phyloP scores from a whole-genome alignment of 2,888 invertebrate species.

The Pardosa pseudoannulata region DNA sequence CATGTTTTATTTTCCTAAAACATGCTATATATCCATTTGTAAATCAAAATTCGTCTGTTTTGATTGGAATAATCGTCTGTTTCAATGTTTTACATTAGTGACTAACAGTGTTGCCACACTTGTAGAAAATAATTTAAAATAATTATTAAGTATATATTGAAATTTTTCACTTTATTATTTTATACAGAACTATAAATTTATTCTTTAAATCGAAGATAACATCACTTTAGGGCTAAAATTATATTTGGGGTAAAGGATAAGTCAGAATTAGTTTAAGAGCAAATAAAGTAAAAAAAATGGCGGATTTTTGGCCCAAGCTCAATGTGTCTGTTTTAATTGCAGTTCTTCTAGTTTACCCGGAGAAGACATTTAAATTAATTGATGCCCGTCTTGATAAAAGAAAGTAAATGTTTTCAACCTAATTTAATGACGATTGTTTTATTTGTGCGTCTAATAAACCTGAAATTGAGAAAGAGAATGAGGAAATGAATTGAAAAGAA shows the following conservation, averaged over 20 bases:
- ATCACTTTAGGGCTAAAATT: too few relatives aligned
- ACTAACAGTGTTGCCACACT: too few relatives aligned
- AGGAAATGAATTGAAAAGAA: neutral
- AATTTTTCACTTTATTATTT: too few relatives aligned
- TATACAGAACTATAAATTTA: too few relatives aligned
- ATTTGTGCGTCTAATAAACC: neutral
- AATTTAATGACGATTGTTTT: constrained; percentile 12
- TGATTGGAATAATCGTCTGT: too few relatives aligned
- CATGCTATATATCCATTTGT: too few relatives aligned
- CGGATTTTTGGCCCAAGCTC: neutral
- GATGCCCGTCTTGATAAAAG: neutral
- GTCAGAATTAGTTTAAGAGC: neutral
- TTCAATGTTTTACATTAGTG: too few relatives aligned
- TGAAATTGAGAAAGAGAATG: neutral
- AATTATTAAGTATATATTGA: too few relatives aligned
- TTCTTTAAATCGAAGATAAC: too few relatives aligned
- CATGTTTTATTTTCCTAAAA: too few relatives aligned
- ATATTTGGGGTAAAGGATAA: neutral
- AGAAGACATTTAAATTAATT: constrained; percentile 17
- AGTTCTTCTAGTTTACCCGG: neutral
- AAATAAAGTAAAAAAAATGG: constrained; percentile 9
- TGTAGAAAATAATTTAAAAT: too few relatives aligned
- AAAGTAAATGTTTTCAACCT: constrained; percentile 7
- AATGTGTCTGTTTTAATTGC: constrained; percentile 13
- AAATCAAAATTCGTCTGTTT: too few relatives aligned